Base-by-base conservation (phyloP, 2,113 vertebrate genomes). In the Lamprotornis superbus region DNA sequence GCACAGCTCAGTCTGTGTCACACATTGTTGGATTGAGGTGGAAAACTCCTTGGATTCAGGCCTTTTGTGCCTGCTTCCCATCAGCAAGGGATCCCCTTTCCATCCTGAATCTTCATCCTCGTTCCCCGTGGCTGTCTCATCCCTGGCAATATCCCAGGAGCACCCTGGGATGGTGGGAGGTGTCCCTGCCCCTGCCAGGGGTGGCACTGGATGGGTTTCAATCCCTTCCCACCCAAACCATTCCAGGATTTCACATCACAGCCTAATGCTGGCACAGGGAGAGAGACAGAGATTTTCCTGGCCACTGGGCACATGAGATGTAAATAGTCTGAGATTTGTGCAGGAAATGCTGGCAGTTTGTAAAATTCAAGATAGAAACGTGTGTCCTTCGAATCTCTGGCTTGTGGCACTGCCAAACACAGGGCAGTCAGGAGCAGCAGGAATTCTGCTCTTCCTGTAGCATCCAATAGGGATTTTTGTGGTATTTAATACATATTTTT, bases 61-160 rank as follows among this genome's bases (percentile, higher is more conserved):
- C 55, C 49, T 87, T 50, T 60, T 67, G n/a, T 95, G 92, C 56
- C 12, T 93, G 93, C 85, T 82, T 90, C 94, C 82, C 69, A 61
- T 65, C 86, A 93, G 94, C 87, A 96, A 92, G 96, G 97, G 97
- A 93, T 97, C 78, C 57, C 94, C 40, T 97, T 97, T 92, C 90
- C 94, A 39, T 95, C 96, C 95, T 96, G 89, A 94, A 89, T 83
- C 94, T 96, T 94, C 95, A 95, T 81, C 95, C 95, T 93, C 91
- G 74, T 95, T 97, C 95, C 40, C 44, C 25, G 56, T 1, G 9
- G 27, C 53, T 83, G 55, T 23, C 46, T 37, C 16, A 16, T 20
- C 46, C 56, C 80, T 61, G 79, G 46, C 16, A 60, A 15, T 35
- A 24, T 9, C 53, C 64, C 15, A 33, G 44, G 35, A 49, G 53